Conservation (phyloP, 1,140 invertebrate species). For the Hypothenemus hampei region DNA sequence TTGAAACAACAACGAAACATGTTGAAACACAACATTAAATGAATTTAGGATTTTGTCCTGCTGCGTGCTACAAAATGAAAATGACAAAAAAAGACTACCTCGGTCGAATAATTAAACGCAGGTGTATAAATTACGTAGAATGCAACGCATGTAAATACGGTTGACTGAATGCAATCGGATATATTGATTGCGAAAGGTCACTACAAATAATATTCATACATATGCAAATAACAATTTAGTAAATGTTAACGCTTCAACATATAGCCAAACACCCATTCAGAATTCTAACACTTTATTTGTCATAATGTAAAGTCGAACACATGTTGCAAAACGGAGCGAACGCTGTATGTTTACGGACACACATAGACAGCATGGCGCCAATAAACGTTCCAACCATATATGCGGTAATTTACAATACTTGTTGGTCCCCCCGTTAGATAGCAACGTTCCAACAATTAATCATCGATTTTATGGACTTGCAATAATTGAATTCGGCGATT, state of each 20-base stretch:
- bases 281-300: constrained; percentile 3
- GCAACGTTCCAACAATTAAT: background rate
- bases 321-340: constrained; percentile 7
- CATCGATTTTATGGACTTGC: background rate
- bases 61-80: too few relatives aligned
- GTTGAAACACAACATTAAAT: too few relatives aligned
- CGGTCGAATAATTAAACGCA: too few relatives aligned
- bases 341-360: background rate
- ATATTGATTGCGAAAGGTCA: constrained; percentile 1
- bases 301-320: constrained; percentile 6
- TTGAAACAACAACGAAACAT: too few relatives aligned
- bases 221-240: background rate
- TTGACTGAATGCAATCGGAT: too few relatives aligned
- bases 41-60: too few relatives aligned
- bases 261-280: background rate
- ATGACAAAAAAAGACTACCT: too few relatives aligned
- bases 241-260: background rate
- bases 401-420: background rate
- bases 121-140: too few relatives aligned
- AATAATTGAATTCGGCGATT: background rate
- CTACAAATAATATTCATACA: background rate
- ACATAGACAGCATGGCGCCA: constrained; percentile 5
- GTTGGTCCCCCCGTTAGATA: background rate
- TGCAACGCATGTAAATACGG: too few relatives aligned
- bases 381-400: background rate